These are phyloP conservation scores for Drosophila aldrichi DNA, from an alignment of 2,888 invertebrate genomes.

Conservation along the genomic window DNA sequence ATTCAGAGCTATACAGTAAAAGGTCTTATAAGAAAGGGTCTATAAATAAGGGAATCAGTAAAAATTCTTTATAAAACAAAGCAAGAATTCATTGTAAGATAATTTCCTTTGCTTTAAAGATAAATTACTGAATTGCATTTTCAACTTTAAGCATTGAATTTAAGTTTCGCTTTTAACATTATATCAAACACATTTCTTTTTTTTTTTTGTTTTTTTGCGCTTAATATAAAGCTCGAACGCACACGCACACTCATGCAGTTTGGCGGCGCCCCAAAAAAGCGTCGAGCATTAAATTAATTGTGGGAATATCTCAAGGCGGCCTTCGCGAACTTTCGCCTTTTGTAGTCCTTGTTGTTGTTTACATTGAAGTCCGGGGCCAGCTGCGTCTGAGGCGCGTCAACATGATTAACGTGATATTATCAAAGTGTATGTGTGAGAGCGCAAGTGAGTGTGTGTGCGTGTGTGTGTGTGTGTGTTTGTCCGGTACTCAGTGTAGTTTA, in stretches of 20 bases:
- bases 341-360: conserved; percentile 40
- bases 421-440: conserved; percentile 24
- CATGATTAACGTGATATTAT: conserved; percentile 75
- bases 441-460: not conserved
- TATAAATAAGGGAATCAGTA: no score
- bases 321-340: conserved; percentile 48
- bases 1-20: no score
- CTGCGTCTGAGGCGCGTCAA: conserved; percentile 61
- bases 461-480: conserved; percentile 8
- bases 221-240: not conserved
- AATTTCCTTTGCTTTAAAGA: no score
- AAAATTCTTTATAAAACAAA: no score
- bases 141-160: not conserved
- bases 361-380: conserved; percentile 45
- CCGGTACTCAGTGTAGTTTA: conserved; percentile 43
- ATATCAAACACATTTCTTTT: not conserved
- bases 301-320: conserved; percentile 68
- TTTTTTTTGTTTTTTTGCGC: no score
- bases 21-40: no score
- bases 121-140: not conserved
- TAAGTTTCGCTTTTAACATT: not conserved
- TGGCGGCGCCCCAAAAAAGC: conserved; percentile 51
- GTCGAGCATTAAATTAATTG: conserved; percentile 69
- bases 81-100: no score
- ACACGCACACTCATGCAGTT: conserved; percentile 5